Percentiles rank a stretch among this genome's conserved stretches.
Evolutionary conservation across 2,888 invertebrate species (phyloP).

Genomic region (Halictus ligatus): DNA sequence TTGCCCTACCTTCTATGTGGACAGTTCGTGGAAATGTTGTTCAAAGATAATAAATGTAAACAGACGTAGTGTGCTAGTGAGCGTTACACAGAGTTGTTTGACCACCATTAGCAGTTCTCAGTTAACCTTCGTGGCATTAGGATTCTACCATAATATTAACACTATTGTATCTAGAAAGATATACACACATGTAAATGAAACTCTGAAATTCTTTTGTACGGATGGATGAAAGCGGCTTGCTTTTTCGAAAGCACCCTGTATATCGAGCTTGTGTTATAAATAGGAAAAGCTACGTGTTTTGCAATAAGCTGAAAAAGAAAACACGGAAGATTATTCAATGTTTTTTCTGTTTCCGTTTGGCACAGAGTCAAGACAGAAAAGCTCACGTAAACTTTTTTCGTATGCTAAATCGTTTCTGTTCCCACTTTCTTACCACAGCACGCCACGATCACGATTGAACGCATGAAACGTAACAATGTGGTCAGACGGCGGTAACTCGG

Average conservation of each 20-base stretch:
- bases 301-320: constrained; percentile 29
- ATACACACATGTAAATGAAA: no score
- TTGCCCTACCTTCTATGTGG: no score
- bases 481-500: constrained; percentile 23
- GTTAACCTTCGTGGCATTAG: no score
- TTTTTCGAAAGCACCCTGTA: background rate
- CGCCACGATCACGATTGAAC: no score
- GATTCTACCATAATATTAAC: no score
- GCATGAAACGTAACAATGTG: constrained; percentile 31
- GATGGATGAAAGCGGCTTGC: background rate
- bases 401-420: constrained; percentile 4
- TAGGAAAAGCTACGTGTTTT: constrained; percentile 60
- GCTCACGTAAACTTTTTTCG: constrained; percentile 4
- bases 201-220: no score
- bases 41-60: no score
- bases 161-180: no score
- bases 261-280: constrained; percentile 38
- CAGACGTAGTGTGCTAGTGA: no score
- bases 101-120: no score
- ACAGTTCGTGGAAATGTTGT: no score
- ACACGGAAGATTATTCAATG: constrained; percentile 29
- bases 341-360: constrained; percentile 30
- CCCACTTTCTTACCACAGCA: constrained; percentile 21
- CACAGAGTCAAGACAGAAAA: constrained; percentile 12
- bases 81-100: no score